A percentile compares a stretch with the other conserved stretches of the same genome.
These are phyloP conservation scores for Proteles cristata DNA, from an alignment of 2,113 vertebrate genomes.

Conservation along the genomic window DNA sequence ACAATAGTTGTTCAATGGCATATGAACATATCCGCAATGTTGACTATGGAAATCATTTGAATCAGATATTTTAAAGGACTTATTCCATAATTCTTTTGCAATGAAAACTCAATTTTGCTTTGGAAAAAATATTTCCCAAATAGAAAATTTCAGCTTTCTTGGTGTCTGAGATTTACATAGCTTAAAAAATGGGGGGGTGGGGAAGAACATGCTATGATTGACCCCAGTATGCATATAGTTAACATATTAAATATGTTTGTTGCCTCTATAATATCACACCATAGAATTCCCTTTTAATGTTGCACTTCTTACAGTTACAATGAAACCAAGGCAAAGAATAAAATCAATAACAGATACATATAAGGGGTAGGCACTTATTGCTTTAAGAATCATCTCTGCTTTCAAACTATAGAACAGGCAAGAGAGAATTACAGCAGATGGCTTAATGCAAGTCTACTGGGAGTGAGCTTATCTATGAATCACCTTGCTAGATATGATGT, in stretches of 20 bases:
- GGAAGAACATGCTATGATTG: background rate
- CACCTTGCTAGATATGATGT: accelerated
- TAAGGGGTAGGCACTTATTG: background rate
- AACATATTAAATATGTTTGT: background rate
- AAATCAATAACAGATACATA: background rate
- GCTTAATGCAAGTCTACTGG: background rate
- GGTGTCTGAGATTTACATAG: background rate
- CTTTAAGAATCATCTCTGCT: background rate
- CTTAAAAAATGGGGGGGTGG: background rate
- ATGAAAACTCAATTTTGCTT: conserved; percentile 37
- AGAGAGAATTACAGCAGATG: background rate
- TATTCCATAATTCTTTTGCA: background rate
- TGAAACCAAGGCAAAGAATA: background rate
- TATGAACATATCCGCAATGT: background rate
- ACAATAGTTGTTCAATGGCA: background rate
- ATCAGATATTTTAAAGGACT: background rate
- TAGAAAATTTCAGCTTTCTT: background rate
- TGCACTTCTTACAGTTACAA: background rate
- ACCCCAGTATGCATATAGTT: accelerated
- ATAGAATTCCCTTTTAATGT: background rate
- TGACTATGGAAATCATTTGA: background rate
- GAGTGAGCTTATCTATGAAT: background rate
- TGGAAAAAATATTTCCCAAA: conserved; percentile 1
- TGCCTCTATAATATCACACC: background rate
- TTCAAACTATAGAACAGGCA: background rate